Conservation (phyloP, 2,888 invertebrate genomes). For the Ennomos erosarius region DNA sequence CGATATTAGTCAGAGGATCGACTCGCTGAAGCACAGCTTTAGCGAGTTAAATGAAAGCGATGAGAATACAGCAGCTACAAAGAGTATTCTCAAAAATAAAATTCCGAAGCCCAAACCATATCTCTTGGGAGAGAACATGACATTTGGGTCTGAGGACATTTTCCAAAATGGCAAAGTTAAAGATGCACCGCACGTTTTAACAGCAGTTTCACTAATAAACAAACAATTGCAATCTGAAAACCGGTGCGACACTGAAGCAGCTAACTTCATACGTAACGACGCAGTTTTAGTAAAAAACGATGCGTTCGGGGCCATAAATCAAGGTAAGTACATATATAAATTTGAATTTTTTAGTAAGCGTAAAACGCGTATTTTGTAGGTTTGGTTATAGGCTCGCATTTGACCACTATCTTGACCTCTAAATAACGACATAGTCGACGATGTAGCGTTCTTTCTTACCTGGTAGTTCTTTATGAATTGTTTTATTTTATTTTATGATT, state of each 20-base stretch:
- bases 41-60: slow-evolving; percentile 71
- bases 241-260: slow-evolving; percentile 52
- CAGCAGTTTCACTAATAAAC: slow-evolving; percentile 73
- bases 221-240: slow-evolving; percentile 65
- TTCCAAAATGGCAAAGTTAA: slow-evolving; percentile 44
- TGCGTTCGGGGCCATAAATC: slow-evolving; percentile 59
- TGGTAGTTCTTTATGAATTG: slow-evolving; percentile 6
- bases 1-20: slow-evolving; percentile 45
- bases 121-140: slow-evolving; percentile 88
- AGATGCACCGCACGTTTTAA: slow-evolving; percentile 48
- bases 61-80: slow-evolving; percentile 85
- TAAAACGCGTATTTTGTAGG: too few species aligned
- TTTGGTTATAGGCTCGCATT: too few species aligned
- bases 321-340: slow-evolving; percentile 52
- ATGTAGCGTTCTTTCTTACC: too few species aligned
- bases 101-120: slow-evolving; percentile 90
- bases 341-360: too few species aligned
- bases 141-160: slow-evolving; percentile 64
- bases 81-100: slow-evolving; percentile 90
- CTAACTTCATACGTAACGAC: slow-evolving; percentile 49
- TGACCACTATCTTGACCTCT: too few species aligned
- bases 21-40: slow-evolving; percentile 46
- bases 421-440: too few species aligned
- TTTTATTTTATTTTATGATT: slow-evolving; percentile 17
- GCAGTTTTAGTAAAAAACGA: slow-evolving; percentile 47